phyloP scores from a whole-genome alignment of 2,888 invertebrate genomes.

The Catotricha subobsoleta region DNA sequence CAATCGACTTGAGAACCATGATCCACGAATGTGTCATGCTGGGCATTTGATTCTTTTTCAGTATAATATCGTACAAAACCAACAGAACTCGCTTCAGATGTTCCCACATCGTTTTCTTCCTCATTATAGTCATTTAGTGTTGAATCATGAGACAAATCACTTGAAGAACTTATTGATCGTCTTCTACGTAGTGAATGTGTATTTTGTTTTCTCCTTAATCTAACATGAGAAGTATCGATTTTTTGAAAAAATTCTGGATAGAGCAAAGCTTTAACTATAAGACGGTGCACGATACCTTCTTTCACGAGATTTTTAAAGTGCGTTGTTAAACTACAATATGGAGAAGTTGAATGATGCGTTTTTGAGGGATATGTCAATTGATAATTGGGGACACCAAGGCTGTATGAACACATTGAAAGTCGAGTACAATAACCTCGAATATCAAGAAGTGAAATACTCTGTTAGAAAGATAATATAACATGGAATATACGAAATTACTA shows the following conservation, averaged over 20 bases:
- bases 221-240: constrained; percentile 34
- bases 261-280: constrained; percentile 54
- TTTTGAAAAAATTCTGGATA: constrained; percentile 42
- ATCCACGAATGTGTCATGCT: constrained; percentile 35
- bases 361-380: constrained; percentile 49
- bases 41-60: constrained; percentile 22
- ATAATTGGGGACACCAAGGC: constrained; percentile 21
- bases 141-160: constrained; percentile 34
- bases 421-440: constrained; percentile 37
- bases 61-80: constrained; percentile 50
- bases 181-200: constrained; percentile 9
- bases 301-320: constrained; percentile 58
- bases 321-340: constrained; percentile 58
- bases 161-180: constrained; percentile 1
- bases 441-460: too few relatives aligned
- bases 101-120: constrained; percentile 30
- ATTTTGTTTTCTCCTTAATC: constrained; percentile 31
- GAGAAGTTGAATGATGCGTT: constrained; percentile 57
- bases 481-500: too few relatives aligned
- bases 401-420: constrained; percentile 33
- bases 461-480: too few relatives aligned
- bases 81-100: constrained; percentile 39
- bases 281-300: constrained; percentile 48
- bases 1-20: constrained; percentile 31
- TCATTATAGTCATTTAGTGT: constrained; percentile 17